phyloP scores from a whole-genome alignment of 2,797 vertebrate genomes.

The Acomys russatus region DNA sequence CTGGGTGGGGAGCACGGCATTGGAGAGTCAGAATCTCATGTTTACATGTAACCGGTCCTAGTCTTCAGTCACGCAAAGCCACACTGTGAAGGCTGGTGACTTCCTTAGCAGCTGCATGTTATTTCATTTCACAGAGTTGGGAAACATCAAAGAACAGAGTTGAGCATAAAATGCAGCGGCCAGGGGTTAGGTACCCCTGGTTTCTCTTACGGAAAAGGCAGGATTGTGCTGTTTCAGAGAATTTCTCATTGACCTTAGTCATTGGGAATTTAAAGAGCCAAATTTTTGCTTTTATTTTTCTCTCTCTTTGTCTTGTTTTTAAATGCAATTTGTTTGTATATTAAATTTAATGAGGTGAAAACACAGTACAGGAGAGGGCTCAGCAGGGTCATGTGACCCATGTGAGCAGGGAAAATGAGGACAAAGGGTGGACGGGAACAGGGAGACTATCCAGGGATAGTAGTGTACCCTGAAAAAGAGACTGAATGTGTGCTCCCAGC shows the following conservation, averaged over 20 bases:
- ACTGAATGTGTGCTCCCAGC: neutral
- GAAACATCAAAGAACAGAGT: neutral
- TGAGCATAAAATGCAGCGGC: neutral
- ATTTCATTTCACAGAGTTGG: neutral
- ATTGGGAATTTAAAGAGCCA: neutral
- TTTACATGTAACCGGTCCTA: neutral
- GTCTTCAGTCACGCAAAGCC: neutral
- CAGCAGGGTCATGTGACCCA: neutral
- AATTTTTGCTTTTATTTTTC: neutral
- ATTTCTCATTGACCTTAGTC: neutral
- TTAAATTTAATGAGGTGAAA: conserved; percentile 45
- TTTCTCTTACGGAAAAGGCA: neutral
- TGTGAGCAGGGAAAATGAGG: neutral
- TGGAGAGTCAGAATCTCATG: neutral
- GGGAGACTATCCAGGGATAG: neutral
- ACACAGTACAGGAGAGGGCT: neutral
- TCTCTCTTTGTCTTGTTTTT: neutral
- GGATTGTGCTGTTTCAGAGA: neutral
- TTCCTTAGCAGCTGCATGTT: neutral
- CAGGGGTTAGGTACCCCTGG: neutral
- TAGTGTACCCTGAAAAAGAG: too few species aligned
- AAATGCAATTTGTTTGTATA: conserved; percentile 1
- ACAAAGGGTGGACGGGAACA: too few species aligned
- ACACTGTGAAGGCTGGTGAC: neutral
- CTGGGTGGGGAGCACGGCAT: too few species aligned